phyloP scores from a whole-genome alignment of 2,888 invertebrate species.

The Nomada fabriciana region DNA sequence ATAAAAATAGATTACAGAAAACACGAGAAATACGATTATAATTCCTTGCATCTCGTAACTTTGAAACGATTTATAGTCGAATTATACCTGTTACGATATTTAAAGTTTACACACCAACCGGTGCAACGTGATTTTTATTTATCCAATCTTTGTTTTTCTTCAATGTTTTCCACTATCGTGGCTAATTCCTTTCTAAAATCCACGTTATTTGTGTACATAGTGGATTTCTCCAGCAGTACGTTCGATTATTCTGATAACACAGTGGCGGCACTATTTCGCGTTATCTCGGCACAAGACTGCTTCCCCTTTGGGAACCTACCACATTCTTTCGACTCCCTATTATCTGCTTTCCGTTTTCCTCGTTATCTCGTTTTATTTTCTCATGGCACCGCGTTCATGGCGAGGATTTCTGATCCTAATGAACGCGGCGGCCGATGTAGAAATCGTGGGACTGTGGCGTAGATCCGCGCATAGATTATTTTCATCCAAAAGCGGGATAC shows the following conservation, averaged over 20 bases:
- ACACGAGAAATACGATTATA: background rate
- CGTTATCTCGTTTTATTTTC: conserved; percentile 66
- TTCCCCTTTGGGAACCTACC: conserved; percentile 17
- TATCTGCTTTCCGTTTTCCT: conserved; percentile 60
- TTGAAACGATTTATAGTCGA: too few relatives aligned
- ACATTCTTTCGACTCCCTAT: conserved; percentile 40
- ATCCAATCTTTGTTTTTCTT: background rate
- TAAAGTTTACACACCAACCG: too few relatives aligned
- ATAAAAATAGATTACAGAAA: background rate
- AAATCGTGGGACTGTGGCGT: conserved; percentile 60
- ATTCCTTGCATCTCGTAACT: too few relatives aligned
- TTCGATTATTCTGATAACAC: conserved; percentile 28
- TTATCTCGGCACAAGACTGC: conserved; percentile 31
- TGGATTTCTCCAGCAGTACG: conserved; percentile 21
- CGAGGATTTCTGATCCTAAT: conserved; percentile 56
- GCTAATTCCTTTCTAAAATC: too few relatives aligned
- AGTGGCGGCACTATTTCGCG: conserved; percentile 15
- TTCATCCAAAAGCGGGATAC: conserved; percentile 59
- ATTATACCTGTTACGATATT: too few relatives aligned
- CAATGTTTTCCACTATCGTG: background rate
- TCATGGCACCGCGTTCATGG: conserved; percentile 56
- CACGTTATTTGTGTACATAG: background rate
- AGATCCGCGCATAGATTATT: conserved; percentile 63
- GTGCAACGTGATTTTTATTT: background rate
- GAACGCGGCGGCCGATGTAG: conserved; percentile 59